phyloP scores from a whole-genome alignment of 2,888 invertebrate species.

The Orgyia antiqua region DNA sequence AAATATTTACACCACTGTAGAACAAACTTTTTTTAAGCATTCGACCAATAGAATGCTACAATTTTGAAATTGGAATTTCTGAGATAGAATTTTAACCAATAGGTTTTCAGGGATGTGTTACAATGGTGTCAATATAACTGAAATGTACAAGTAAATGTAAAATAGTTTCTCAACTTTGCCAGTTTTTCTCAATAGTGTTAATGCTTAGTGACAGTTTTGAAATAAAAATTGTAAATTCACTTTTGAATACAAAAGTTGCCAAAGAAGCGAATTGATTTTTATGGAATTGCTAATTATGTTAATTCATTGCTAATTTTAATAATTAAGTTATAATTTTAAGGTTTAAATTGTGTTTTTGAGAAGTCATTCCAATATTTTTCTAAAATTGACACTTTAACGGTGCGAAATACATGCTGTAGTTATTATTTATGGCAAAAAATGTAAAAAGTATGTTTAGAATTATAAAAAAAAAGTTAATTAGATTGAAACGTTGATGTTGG shows the following conservation, averaged over 20 bases:
- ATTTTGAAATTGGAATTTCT: not conserved
- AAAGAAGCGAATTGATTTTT: slow-evolving; percentile 68
- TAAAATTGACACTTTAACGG: slow-evolving; percentile 58
- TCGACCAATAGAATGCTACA: slow-evolving; percentile 12
- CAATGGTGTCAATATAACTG: slow-evolving; percentile 30
- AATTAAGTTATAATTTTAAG: slow-evolving; percentile 28
- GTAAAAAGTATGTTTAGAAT: slow-evolving; percentile 73
- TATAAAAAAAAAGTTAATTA: slow-evolving; percentile 67
- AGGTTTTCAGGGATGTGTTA: slow-evolving; percentile 5
- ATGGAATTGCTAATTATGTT: slow-evolving; percentile 51
- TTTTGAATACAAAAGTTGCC: slow-evolving; percentile 75
- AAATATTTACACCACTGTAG: slow-evolving; percentile 29
- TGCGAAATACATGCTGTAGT: slow-evolving; percentile 56
- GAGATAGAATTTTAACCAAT: not conserved
- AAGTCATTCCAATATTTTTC: slow-evolving; percentile 72
- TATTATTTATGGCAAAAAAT: slow-evolving; percentile 56
- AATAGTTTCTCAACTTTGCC: slow-evolving; percentile 60
- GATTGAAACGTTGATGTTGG: slow-evolving; percentile 70
- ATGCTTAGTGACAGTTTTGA: slow-evolving; percentile 61
- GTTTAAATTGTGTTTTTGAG: slow-evolving; percentile 34
- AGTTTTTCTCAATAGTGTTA: slow-evolving; percentile 65
- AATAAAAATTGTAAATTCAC: slow-evolving; percentile 70
- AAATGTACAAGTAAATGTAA: slow-evolving; percentile 43
- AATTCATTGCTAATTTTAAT: slow-evolving; percentile 36
- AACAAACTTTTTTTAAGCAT: slow-evolving; percentile 5